Base-by-base conservation (phyloP, 2,888 invertebrate genomes). In the Lapara coniferarum region DNA sequence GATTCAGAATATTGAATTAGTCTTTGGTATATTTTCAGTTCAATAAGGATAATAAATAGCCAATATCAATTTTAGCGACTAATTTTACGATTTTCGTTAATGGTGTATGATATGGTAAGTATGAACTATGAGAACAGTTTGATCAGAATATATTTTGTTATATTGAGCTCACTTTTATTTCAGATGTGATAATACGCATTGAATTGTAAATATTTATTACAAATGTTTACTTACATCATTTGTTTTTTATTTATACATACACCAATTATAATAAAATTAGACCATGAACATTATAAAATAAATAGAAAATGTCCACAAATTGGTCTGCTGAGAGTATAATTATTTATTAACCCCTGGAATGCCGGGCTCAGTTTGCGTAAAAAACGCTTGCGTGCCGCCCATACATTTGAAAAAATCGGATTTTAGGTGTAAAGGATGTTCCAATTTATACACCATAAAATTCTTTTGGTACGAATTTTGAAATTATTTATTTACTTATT, bases 191-290 rank as follows among this genome's bases (percentile, higher is more conserved):
- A 90, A 77, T 82, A 82, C 78, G 82, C 85, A 87, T 87, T 86
- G 81, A 84, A 88, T 88, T 92, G 92, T 92, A 92, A 91, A 92
- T 91, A 90, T 88, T 88, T 90, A 91, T 89, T 91, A 91, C 81
- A 91, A 89, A 90, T 89, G 89, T 89, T 91, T 90, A 90, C 88
- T 86, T 87, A 85, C 82, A 83, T 70, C 72, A 58, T 74, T 67
- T 56, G 66, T 73, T 70, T 83, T 85, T 85, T 75, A 80, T 77
- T 79, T 77, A 73, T 68, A 73, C 2, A 71, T 7, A 25, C 10
- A n/a, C 44, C 67, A 51, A 13, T 25, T 13, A 14, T 7, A 19
- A 46, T 0, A 12, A 19, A 25, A 25, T 25, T 25, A 25, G 25
- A 25, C 1, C 2, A 25, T 19, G 19, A 49, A 14, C 13, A 19